Conservation (phyloP, 2,888 invertebrate species). For the Halictus quadricinctus region DNA sequence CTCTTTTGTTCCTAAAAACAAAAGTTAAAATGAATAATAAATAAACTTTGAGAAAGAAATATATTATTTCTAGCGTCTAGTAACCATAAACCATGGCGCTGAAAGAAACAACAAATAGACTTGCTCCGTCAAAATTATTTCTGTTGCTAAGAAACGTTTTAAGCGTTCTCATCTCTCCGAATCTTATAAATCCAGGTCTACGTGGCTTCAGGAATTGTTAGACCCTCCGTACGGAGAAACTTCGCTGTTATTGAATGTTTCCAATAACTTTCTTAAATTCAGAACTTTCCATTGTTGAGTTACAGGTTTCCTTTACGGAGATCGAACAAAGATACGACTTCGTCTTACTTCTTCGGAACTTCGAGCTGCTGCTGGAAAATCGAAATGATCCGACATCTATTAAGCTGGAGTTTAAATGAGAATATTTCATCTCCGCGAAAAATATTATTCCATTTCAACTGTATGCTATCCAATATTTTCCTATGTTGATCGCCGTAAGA, state of each 20-base stretch:
- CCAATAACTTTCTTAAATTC: background rate
- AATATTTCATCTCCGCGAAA: background rate
- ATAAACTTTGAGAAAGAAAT: no score
- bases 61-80: no score
- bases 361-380: background rate
- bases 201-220: background rate
- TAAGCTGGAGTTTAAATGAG: background rate
- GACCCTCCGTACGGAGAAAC: background rate
- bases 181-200: background rate
- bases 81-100: no score
- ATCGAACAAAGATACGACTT: background rate
- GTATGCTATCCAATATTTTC: background rate
- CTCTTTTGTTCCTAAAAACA: no score
- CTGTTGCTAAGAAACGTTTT: background rate
- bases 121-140: background rate
- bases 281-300: background rate
- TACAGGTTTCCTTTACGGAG: background rate
- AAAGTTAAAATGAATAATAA: no score
- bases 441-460: background rate
- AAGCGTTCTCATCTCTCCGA: background rate
- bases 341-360: background rate
- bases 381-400: constrained; percentile 1
- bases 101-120: no score
- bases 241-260: background rate
- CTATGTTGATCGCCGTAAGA: background rate